A percentile compares a stretch with the other conserved stretches of the same genome.
phyloP scores from a whole-genome alignment of 2,888 invertebrate genomes.

The Tuta absoluta region DNA sequence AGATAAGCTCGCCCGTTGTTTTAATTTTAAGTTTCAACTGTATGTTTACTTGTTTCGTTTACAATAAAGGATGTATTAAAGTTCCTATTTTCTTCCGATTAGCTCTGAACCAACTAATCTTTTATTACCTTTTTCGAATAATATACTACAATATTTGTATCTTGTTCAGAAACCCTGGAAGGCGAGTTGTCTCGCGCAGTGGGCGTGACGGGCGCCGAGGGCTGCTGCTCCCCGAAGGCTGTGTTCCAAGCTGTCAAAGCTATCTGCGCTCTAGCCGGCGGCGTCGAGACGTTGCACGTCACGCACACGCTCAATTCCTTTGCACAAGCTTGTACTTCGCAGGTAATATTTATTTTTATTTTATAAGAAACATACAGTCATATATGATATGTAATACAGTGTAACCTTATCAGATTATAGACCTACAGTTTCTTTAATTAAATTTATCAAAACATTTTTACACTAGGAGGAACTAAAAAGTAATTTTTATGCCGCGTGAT shows the following conservation, averaged over 20 bases:
- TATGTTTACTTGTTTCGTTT: too few relatives aligned
- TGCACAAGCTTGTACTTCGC: conserved; percentile 79
- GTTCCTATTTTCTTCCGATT: too few relatives aligned
- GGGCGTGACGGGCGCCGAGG: conserved; percentile 82
- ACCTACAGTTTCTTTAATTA: too few relatives aligned
- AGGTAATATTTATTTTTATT: conserved; percentile 48
- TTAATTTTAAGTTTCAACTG: too few relatives aligned
- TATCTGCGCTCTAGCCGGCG: conserved; percentile 93
- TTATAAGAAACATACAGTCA: neutral
- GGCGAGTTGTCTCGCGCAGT: conserved; percentile 90
- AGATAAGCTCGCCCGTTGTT: too few relatives aligned
- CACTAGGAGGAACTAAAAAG: too few relatives aligned
- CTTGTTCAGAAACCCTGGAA: conserved; percentile 86
- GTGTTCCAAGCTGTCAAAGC: conserved; percentile 96
- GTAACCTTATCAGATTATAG: too few relatives aligned
- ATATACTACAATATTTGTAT: neutral
- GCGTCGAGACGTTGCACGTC: conserved; percentile 93
- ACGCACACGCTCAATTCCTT: conserved; percentile 87
- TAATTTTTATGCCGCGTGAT: too few relatives aligned
- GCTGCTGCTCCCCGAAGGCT: conserved; percentile 74
- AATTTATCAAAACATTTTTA: too few relatives aligned
- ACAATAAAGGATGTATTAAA: too few relatives aligned
- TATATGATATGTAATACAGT: too few relatives aligned
- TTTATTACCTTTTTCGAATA: neutral
- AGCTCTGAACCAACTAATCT: neutral